Base-by-base conservation (phyloP, 2,888 invertebrate species). In the Falcaria lacertinaria region DNA sequence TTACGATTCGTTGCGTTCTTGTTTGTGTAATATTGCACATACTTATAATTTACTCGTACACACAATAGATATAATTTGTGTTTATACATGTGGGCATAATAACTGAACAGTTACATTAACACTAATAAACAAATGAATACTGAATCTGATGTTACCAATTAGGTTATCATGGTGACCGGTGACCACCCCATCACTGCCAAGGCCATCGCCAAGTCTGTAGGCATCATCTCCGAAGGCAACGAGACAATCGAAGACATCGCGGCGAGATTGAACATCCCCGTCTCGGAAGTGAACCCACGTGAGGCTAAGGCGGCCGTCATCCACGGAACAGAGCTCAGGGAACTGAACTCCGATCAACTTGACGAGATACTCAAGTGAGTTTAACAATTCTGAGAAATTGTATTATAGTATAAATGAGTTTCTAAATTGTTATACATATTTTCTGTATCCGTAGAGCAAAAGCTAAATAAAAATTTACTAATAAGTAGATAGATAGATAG, bases 171-270 rank as follows among this genome's bases (percentile, higher is more conserved):
- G 97, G 97, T 97, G 48, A 97, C 97, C 69, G 97, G 97, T 69
- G 97, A 97, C 91, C 97, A 97, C 88, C 97, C 97, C 41, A 96
- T 97, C 90, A 97, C 97, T 70, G 97, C 97, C 83, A 97, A 97
- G 84, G 97, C 97, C 64, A 97, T 97, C 88, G 97, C 97, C 71
- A 96, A 97, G 89, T 96, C 96, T 41, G 97, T 97, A 54, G 97
- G 97, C 66, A 97, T 97, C 80, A 97, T 97, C 78, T 97, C 97
- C 33, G 96, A 97, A 91, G 97, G 96, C 71, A 96, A 96, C 81
- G 97, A 97, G 85, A 97, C 97, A 22, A 91, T 96, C 46, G 97
- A 97, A 78, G 98, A 98, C 74, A 97, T 98, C 81, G 98, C 98
- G 44, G 95, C 95, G 60, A 92, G 97, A 1, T 90, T 97, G 69